phyloP scores from a whole-genome alignment of 1,140 invertebrate genomes.

The Drosophila nigrodunni region DNA sequence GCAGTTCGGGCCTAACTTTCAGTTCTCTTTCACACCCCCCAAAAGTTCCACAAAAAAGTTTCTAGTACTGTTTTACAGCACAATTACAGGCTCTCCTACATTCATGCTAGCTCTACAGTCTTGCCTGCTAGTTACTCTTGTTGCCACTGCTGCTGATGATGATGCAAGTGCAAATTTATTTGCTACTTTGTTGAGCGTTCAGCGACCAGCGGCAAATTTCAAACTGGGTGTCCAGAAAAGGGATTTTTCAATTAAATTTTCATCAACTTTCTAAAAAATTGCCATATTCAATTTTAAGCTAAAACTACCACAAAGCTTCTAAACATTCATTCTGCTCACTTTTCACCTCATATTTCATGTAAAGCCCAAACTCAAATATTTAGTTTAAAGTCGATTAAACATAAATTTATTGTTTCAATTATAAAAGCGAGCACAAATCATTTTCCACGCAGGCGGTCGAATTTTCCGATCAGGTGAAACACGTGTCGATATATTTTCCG shows the following conservation, averaged over 20 bases:
- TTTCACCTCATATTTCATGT: no score
- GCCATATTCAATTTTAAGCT: no score
- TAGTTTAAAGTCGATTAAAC: no score
- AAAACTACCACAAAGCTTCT: no score
- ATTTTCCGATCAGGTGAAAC: background rate
- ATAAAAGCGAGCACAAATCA: background rate
- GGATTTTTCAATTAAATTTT: conserved; percentile 20
- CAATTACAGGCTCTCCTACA: background rate
- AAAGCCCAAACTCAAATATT: no score
- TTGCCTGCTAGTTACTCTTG: conserved; percentile 20
- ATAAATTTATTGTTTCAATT: background rate
- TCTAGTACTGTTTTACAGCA: no score
- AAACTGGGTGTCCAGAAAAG: conserved; percentile 24
- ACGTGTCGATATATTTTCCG: background rate
- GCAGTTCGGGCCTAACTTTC: no score
- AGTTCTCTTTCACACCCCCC: no score
- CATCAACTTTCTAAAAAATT: conserved; percentile 2
- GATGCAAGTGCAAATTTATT: conserved; percentile 82
- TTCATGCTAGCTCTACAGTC: background rate
- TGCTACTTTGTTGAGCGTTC: conserved; percentile 69
- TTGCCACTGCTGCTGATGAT: conserved; percentile 41
- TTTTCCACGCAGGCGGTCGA: background rate
- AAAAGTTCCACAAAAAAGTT: no score
- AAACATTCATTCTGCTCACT: no score
- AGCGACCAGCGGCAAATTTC: conserved; percentile 26